Base-by-base conservation (phyloP, 2,888 invertebrate genomes). In the Andrena haemorrhoa region DNA sequence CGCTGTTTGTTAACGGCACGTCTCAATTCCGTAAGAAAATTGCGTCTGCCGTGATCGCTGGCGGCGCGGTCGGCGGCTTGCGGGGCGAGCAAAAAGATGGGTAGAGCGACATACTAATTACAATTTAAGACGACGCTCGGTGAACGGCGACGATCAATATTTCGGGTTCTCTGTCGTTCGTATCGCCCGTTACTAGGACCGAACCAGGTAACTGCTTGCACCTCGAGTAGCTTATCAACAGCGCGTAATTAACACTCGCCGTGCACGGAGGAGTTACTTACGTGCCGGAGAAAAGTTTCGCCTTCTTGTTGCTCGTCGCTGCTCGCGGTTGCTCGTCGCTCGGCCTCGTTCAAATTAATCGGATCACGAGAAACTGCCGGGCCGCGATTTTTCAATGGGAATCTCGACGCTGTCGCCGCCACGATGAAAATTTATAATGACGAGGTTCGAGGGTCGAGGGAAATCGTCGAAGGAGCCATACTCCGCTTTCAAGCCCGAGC, bases 201-300 rank as follows among this genome's bases (percentile, higher is more conserved):
- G 74, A 68, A 71, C 65, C 60, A 75, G 68, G 33, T 71, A 63
- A 41, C 61, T 23, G 23, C 64, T 68, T 71, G 64, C 60, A 81
- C 82, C 73, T 76, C 70, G 61, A 70, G 75, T 64, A 81, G 82
- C 81, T 81, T 81, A 87, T 81, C 87, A 78, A 71, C 71, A 49
- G 53, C 63, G 41, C 53, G 75, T 75, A 85, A 86, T 87, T 84
- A 86, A 81, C 79, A 75, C 26, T 53, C 63, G 4, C 47, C n/a
- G 29, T 51, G 81, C 23, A 64, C 49, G 5, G 61, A 5, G 26
- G 23, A 64, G 63, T 72, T 66, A 56, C 29, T 66, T 49, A 41
- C 51, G 53, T 47, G 35, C 7, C 51, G 29, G 33, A 8, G n/a
- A 61, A 79, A 70, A 58, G 58, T 79, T 65, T 65, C 51, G 16